phyloP scores from a whole-genome alignment of 2,797 vertebrate species.

The Peromyscus aztecus region DNA sequence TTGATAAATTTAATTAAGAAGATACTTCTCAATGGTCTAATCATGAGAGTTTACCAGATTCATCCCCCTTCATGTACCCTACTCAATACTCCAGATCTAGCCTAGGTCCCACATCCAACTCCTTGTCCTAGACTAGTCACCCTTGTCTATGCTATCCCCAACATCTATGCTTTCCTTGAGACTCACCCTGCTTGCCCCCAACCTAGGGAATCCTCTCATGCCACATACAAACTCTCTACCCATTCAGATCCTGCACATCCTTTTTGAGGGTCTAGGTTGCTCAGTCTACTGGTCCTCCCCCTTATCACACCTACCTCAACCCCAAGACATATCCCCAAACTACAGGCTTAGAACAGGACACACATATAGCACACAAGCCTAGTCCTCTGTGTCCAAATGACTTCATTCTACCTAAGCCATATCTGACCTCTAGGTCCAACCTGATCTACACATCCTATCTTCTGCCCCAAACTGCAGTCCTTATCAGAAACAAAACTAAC shows the following conservation, averaged over 20 bases:
- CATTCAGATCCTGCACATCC: not conserved
- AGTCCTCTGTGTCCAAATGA: not conserved
- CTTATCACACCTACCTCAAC: not conserved
- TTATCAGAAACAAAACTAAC: not conserved
- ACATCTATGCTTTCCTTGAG: not conserved
- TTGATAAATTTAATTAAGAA: not conserved
- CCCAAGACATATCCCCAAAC: not conserved
- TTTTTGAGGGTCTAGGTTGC: not conserved
- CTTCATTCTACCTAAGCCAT: not conserved
- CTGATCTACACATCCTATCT: not conserved
- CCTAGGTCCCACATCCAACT: not conserved
- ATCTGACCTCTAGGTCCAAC: not conserved
- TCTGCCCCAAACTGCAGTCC: not conserved
- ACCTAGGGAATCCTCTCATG: not conserved
- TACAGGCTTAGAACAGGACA: not conserved
- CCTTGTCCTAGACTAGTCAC: not conserved
- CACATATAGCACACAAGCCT: not conserved
- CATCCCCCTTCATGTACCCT: not conserved
- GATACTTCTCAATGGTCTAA: not conserved
- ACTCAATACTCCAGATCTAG: not conserved
- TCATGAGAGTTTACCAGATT: not conserved
- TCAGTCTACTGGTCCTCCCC: not conserved
- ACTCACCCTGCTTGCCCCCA: not conserved
- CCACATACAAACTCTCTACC: not conserved
- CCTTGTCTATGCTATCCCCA: not conserved